These are phyloP conservation scores for Gastrophysa polygoni DNA, from an alignment of 2,888 invertebrate genomes.

Conservation along the genomic window DNA sequence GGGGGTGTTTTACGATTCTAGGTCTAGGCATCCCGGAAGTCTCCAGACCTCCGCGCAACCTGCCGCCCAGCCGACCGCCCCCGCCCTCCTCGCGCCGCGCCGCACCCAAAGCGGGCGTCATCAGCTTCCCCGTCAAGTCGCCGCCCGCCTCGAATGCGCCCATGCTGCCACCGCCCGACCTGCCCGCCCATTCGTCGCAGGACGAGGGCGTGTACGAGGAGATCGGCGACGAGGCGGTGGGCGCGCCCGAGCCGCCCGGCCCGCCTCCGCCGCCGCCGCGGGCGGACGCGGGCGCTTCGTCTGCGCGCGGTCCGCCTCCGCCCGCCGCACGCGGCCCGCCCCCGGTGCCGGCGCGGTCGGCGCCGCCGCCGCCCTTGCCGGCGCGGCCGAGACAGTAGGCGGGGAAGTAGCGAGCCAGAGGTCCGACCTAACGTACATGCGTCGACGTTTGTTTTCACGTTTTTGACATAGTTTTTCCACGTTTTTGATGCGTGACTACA, in stretches of 20 bases:
- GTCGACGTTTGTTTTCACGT: too few species aligned
- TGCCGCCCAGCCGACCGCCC: conserved; percentile 63
- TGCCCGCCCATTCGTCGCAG: conserved; percentile 49
- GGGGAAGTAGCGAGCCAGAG: too few species aligned
- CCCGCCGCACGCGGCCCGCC: conserved; percentile 63
- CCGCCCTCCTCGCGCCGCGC: conserved; percentile 59
- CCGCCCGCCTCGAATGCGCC: conserved; percentile 35
- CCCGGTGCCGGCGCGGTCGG: conserved; percentile 63
- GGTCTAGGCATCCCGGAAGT: conserved; percentile 61
- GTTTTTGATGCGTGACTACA: too few species aligned
- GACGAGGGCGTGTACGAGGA: conserved; percentile 64
- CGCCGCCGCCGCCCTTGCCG: conserved; percentile 70
- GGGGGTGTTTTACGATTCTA: conserved; percentile 27
- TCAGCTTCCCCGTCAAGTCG: conserved; percentile 57
- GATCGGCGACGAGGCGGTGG: conserved; percentile 60
- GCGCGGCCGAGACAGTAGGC: conserved; percentile 62
- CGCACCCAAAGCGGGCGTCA: conserved; percentile 60
- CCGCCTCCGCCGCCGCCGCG: conserved; percentile 62
- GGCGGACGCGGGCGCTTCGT: conserved; percentile 57
- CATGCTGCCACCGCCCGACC: conserved; percentile 43
- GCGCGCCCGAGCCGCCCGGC: conserved; percentile 62
- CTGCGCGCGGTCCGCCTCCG: conserved; percentile 55
- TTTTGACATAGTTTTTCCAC: too few species aligned
- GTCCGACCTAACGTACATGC: too few species aligned
- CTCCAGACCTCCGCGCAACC: conserved; percentile 49